Evolutionary conservation across 2,797 vertebrate species (phyloP).

Genomic region (Anas georgica): DNA sequence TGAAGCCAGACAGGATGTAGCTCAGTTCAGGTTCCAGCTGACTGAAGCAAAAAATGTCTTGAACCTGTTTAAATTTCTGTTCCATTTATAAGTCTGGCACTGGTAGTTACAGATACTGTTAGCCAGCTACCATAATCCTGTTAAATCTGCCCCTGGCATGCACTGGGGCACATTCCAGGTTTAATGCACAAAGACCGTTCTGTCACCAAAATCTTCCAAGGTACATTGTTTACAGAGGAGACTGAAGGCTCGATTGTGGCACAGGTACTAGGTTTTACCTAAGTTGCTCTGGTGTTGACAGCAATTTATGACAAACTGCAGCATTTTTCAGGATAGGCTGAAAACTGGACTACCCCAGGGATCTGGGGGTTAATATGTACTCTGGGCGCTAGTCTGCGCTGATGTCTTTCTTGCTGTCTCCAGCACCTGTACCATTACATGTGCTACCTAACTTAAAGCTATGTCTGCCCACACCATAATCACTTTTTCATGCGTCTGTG

Average conservation of each 20-base stretch:
- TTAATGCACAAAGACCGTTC: conserved; percentile 48
- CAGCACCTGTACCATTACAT: conserved; percentile 2
- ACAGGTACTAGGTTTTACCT: conserved; percentile 44
- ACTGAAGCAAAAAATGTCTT: neutral
- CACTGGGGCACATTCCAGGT: conserved; percentile 19
- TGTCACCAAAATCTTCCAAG: conserved; percentile 48
- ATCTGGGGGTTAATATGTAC: neutral
- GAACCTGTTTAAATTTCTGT: conserved; percentile 25
- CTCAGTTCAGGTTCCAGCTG: conserved; percentile 11
- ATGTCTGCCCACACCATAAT: neutral
- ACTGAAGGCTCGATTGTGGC: conserved; percentile 37
- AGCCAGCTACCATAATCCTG: conserved; percentile 59
- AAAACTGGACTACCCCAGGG: conserved; percentile 11
- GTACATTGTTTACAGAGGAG: conserved; percentile 27
- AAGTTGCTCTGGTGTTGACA: conserved; percentile 37
- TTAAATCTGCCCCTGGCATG: conserved; percentile 49
- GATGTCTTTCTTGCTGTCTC: neutral
- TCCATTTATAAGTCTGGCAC: conserved; percentile 50
- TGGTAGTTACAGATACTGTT: neutral
- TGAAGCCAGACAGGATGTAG: conserved; percentile 18
- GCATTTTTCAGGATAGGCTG: neutral
- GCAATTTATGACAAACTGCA: conserved; percentile 26
- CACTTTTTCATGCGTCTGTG: neutral
- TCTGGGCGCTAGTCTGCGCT: neutral
- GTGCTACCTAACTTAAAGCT: neutral